These are phyloP conservation scores for Gymnocephalus cernua DNA, from an alignment of 2,113 vertebrate species.

Conservation along the genomic window DNA sequence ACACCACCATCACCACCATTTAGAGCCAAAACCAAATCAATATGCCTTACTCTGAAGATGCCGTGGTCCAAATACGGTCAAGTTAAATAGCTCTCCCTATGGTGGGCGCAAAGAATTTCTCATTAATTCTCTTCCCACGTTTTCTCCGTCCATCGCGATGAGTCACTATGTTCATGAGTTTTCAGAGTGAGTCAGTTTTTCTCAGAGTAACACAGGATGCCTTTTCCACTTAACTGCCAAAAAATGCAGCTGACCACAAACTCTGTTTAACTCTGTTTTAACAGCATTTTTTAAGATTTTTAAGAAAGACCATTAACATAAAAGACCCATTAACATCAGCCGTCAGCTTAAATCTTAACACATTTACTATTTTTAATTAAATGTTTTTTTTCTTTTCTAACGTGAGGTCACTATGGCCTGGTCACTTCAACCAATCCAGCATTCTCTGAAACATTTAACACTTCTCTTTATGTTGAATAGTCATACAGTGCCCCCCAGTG, in stretches of 20 bases:
- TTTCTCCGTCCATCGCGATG: constrained; percentile 24
- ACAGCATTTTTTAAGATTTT: neutral
- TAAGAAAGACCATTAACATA: neutral
- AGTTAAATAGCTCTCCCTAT: constrained; percentile 10
- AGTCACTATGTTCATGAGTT: constrained; percentile 44
- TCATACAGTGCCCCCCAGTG: constrained; percentile 58
- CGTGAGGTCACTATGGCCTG: neutral
- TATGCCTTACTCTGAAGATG: neutral
- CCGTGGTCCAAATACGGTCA: constrained; percentile 1
- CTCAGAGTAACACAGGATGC: constrained; percentile 14
- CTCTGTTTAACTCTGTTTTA: neutral
- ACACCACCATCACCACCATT: constrained; percentile 8
- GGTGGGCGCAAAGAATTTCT: constrained; percentile 30
- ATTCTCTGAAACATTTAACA: neutral
- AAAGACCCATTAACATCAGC: neutral
- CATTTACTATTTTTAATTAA: neutral
- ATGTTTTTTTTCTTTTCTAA: neutral
- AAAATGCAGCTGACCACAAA: constrained; percentile 26
- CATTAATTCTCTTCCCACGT: constrained; percentile 24
- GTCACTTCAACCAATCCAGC: constrained; percentile 2
- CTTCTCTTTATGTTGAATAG: constrained; percentile 3
- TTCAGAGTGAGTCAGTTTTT: constrained; percentile 60
- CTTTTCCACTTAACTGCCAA: constrained; percentile 25
- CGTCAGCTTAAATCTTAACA: constrained; percentile 6
- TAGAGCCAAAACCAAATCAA: constrained; percentile 27